phyloP scores from a whole-genome alignment of 1,140 invertebrate genomes.

The Procambarus virginalis region DNA sequence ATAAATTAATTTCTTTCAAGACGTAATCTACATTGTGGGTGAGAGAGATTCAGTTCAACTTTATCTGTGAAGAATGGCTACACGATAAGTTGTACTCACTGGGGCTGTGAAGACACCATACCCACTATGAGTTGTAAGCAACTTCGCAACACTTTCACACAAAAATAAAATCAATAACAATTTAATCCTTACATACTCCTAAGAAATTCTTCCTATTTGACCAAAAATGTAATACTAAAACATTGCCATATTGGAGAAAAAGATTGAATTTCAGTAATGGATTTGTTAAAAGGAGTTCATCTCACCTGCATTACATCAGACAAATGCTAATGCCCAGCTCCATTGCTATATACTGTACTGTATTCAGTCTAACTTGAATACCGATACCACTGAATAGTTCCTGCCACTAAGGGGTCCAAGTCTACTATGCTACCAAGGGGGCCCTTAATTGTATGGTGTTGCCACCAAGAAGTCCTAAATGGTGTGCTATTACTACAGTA shows the following conservation, averaged over 20 bases:
- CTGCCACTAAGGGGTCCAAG: background rate
- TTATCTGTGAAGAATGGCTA: background rate
- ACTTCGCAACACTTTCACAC: too few relatives aligned
- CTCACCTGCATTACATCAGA: background rate
- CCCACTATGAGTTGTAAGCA: background rate
- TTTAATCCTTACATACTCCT: too few relatives aligned
- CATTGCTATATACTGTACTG: background rate
- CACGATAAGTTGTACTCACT: background rate
- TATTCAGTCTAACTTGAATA: background rate
- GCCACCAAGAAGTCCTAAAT: too few relatives aligned
- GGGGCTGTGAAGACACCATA: background rate
- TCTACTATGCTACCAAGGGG: background rate
- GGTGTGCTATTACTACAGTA: too few relatives aligned
- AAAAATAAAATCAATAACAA: too few relatives aligned
- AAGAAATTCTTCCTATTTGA: too few relatives aligned
- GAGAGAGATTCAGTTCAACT: background rate
- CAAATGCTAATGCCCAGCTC: background rate
- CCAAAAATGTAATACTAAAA: too few relatives aligned
- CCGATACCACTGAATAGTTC: too few relatives aligned
- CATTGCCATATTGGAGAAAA: too few relatives aligned
- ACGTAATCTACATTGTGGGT: background rate
- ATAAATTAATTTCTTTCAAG: too few relatives aligned
- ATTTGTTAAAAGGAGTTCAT: background rate
- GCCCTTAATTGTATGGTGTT: too few relatives aligned
- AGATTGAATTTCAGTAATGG: background rate